phyloP scores from a whole-genome alignment of 2,113 vertebrate species.

The Coptodon bakossiorum region DNA sequence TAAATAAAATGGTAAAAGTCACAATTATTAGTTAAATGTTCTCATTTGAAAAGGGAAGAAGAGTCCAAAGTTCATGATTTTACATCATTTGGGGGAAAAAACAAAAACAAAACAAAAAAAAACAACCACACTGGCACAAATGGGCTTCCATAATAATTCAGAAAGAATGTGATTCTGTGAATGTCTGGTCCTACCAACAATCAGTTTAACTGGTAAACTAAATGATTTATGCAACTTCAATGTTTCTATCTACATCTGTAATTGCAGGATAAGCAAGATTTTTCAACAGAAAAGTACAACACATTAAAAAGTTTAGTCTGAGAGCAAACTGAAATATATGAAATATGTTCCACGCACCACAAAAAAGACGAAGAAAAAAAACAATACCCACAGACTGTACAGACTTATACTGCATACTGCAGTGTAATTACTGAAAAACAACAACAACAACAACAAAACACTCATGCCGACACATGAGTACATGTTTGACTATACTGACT shows the following conservation, averaged over 20 bases:
- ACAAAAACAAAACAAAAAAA: rapidly evolving
- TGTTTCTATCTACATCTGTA: background rate
- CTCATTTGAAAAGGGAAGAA: too few relatives aligned
- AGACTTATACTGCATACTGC: background rate
- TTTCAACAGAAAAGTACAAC: background rate
- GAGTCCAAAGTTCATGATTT: too few relatives aligned
- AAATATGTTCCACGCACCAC: background rate
- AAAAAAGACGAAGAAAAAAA: background rate
- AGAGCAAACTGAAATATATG: background rate
- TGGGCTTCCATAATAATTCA: background rate
- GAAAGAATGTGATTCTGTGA: background rate
- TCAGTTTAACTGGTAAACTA: background rate
- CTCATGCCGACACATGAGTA: background rate
- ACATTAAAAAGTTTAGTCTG: background rate
- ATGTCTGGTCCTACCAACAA: background rate
- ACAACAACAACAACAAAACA: background rate
- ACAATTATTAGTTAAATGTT: too few relatives aligned
- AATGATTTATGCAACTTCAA: background rate
- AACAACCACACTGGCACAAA: background rate
- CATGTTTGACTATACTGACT: background rate
- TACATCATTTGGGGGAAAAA: too few relatives aligned
- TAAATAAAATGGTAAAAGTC: too few relatives aligned
- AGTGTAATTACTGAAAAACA: background rate
- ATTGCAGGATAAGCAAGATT: background rate
- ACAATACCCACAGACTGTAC: background rate